These are phyloP conservation scores for Eupelmus urozonus DNA, from an alignment of 2,888 invertebrate species.

Conservation along the genomic window DNA sequence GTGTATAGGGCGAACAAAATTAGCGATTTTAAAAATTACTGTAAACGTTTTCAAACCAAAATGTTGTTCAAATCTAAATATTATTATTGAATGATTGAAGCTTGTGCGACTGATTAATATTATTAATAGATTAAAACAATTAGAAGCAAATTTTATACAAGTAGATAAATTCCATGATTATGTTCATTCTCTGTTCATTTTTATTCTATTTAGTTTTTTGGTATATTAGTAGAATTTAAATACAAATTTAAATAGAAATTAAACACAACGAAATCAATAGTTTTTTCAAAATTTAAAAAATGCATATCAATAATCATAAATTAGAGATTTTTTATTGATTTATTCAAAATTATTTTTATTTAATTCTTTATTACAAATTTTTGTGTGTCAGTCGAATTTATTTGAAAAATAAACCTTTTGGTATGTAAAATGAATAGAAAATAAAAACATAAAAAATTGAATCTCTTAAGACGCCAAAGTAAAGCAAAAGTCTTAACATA, in stretches of 20 bases:
- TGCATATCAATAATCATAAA: background rate
- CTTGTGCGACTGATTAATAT: constrained; percentile 52
- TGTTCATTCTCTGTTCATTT: constrained; percentile 2
- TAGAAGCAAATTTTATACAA: constrained; percentile 40
- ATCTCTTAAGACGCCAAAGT: constrained; percentile 3
- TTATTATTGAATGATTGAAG: constrained; percentile 62
- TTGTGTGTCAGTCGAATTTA: background rate
- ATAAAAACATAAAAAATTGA: constrained; percentile 13
- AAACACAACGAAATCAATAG: constrained; percentile 20
- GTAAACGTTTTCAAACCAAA: constrained; percentile 74
- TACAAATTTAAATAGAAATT: background rate
- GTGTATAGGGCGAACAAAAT: constrained; percentile 19
- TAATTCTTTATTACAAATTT: background rate
- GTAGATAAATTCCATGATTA: constrained; percentile 23
- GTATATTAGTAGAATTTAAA: background rate
- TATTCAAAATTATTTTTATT: background rate
- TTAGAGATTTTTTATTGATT: background rate
- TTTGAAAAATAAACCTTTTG: background rate
- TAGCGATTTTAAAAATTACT: constrained; percentile 63
- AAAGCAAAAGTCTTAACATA: background rate
- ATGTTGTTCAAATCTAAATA: constrained; percentile 75
- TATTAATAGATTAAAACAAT: constrained; percentile 29
- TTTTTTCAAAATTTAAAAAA: background rate
- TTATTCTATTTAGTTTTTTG: background rate
- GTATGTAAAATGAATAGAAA: constrained; percentile 8